A percentile compares a stretch with the other conserved stretches of the same genome.
These are phyloP conservation scores for Coregonus sp. DNA, from an alignment of 2,797 vertebrate species.

Conservation along the genomic window DNA sequence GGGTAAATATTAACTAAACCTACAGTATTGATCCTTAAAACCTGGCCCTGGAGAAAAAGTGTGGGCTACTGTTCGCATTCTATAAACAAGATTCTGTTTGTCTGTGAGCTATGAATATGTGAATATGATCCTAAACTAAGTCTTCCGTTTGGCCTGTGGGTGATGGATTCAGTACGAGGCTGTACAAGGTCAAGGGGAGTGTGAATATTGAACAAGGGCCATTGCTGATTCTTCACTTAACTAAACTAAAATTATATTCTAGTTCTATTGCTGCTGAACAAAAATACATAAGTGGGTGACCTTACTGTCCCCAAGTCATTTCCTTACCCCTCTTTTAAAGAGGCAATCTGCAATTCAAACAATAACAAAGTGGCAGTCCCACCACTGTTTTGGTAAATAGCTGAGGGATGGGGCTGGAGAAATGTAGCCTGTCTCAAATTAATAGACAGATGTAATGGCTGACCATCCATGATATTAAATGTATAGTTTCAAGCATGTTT, in stretches of 20 bases:
- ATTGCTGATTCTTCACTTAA: background rate
- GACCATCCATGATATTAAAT: too few species aligned
- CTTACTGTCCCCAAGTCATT: background rate
- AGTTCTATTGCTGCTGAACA: background rate
- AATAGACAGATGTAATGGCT: background rate
- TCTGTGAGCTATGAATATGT: background rate
- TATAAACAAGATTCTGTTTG: background rate
- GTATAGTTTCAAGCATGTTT: too few species aligned
- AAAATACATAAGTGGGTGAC: background rate
- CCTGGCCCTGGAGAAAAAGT: background rate
- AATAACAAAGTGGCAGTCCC: too few species aligned
- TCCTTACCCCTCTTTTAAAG: background rate
- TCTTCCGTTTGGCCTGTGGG: too few species aligned
- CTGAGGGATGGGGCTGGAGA: background rate
- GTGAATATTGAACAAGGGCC: background rate
- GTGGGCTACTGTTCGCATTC: background rate
- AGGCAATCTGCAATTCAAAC: background rate
- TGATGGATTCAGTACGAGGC: too few species aligned
- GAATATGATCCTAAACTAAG: background rate
- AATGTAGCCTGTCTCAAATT: background rate
- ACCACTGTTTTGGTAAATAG: background rate
- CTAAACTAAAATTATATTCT: background rate
- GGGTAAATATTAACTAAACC: conserved; percentile 5
- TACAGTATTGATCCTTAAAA: background rate
- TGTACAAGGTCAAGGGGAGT: background rate